Conservation (phyloP, 2,797 vertebrate species). For the Botia kubotai region DNA sequence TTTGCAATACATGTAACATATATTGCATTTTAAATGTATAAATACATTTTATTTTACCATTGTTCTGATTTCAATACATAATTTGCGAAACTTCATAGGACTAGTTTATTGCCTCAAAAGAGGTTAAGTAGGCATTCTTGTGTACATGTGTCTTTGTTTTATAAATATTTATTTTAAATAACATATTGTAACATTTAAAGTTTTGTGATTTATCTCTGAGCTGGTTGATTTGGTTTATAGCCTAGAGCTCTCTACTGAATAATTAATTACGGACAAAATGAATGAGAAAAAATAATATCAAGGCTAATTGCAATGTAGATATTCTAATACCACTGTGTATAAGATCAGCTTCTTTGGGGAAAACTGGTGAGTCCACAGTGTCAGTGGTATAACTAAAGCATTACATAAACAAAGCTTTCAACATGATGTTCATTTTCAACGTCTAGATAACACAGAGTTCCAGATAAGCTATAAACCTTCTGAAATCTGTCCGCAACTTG, state of each 20-base stretch:
- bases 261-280: too few species aligned
- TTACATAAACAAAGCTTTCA: background rate
- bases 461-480: slow-evolving; percentile 24
- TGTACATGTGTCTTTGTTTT: background rate
- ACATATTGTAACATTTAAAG: too few species aligned
- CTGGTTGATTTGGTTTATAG: background rate
- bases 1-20: background rate
- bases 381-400: background rate
- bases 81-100: too few species aligned
- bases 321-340: background rate
- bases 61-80: too few species aligned
- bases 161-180: background rate
- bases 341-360: background rate
- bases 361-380: too few species aligned
- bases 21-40: too few species aligned
- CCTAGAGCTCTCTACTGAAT: too few species aligned
- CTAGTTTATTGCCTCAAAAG: too few species aligned
- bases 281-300: background rate
- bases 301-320: too few species aligned
- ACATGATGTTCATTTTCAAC: background rate
- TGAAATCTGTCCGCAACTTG: background rate
- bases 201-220: background rate
- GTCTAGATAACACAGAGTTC: background rate
- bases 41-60: too few species aligned
- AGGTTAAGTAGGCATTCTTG: too few species aligned